phyloP scores from a whole-genome alignment of 2,113 vertebrate species.

The Sylvietta virens region DNA sequence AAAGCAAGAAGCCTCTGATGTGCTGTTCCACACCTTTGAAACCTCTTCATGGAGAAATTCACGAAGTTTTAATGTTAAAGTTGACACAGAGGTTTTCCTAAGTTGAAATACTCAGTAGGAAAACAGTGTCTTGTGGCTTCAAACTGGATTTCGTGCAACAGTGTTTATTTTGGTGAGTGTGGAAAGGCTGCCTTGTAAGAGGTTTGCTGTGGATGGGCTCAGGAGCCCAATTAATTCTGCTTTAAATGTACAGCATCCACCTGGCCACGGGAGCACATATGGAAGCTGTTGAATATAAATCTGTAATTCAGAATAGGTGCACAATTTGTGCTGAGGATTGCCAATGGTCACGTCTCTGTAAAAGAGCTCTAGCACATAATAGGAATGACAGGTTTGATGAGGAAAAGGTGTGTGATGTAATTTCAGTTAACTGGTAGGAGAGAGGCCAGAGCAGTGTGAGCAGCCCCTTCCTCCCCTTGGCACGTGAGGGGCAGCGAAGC shows the following conservation, averaged over 20 bases:
- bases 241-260: background rate
- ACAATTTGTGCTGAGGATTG: background rate
- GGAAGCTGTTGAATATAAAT: background rate
- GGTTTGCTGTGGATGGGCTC: background rate
- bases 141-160: background rate
- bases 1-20: background rate
- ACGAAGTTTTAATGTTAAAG: background rate
- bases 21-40: background rate
- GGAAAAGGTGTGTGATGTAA: background rate
- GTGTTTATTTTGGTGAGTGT: background rate
- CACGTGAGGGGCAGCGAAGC: accelerated
- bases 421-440: background rate
- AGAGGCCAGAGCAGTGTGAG: background rate
- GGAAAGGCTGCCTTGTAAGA: background rate
- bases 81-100: background rate
- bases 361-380: background rate
- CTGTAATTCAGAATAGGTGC: background rate
- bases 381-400: background rate
- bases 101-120: background rate
- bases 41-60: background rate
- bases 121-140: background rate
- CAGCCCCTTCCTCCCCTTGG: background rate
- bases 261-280: background rate
- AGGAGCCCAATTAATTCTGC: background rate
- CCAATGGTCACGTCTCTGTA: background rate